Evolutionary conservation across 2,888 invertebrate genomes (phyloP).

Genomic region (Chesias legatella): DNA sequence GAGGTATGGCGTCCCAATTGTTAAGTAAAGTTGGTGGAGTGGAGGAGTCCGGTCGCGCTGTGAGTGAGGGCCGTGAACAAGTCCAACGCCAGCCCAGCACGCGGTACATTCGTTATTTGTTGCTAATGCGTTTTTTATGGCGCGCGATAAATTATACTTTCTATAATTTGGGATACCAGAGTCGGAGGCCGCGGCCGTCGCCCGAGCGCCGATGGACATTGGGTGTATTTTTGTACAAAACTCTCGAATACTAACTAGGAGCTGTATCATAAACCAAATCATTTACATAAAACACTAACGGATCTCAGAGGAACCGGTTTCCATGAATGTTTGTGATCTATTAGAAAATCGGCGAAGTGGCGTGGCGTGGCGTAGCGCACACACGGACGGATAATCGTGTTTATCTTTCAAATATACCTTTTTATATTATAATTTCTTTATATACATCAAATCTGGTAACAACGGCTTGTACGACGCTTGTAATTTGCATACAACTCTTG

Average conservation of each 20-base stretch:
- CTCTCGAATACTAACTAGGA: slow-evolving; percentile 71
- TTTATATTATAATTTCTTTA: slow-evolving; percentile 64
- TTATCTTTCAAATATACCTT: slow-evolving; percentile 49
- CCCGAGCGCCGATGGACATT: slow-evolving; percentile 30
- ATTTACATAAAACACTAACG: slow-evolving; percentile 79
- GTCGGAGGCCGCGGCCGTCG: slow-evolving; percentile 50
- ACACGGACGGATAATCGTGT: slow-evolving; percentile 39
- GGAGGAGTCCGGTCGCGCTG: too few relatives aligned
- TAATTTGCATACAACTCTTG: slow-evolving; percentile 44
- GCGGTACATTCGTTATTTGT: slow-evolving; percentile 34
- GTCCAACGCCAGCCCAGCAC: slow-evolving; percentile 27
- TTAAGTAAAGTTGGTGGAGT: too few relatives aligned
- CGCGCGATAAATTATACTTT: slow-evolving; percentile 62
- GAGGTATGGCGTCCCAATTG: too few relatives aligned
- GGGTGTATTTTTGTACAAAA: slow-evolving; percentile 48
- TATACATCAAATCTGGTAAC: slow-evolving; percentile 46
- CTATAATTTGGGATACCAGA: slow-evolving; percentile 57
- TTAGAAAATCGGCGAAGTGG: slow-evolving; percentile 72
- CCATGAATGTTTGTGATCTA: slow-evolving; percentile 75
- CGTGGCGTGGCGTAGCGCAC: too few relatives aligned
- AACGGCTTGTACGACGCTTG: slow-evolving; percentile 41
- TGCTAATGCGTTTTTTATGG: slow-evolving; percentile 48
- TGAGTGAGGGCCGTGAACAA: slow-evolving; percentile 8
- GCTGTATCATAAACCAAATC: slow-evolving; percentile 67
- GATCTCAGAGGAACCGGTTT: slow-evolving; percentile 75